Base-by-base conservation (phyloP, 1,140 invertebrate genomes). In the Zaprionus capensis region DNA sequence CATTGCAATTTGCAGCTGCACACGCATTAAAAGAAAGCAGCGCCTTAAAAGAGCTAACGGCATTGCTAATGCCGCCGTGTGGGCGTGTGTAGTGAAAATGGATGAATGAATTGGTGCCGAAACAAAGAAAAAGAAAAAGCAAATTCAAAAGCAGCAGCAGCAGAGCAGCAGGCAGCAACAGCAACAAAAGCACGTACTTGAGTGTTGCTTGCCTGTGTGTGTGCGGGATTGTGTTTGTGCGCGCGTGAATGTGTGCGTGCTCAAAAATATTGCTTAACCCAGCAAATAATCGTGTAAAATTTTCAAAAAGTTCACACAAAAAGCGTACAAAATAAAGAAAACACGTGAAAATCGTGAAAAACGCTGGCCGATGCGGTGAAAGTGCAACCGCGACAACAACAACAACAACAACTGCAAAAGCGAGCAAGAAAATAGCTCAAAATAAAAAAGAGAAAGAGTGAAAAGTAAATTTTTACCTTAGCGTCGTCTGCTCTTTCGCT, bases 231-330 rank as follows among this genome's bases (percentile, higher is more conserved):
- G 26, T 56, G 38, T 58, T 61, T 74, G 70, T 70, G 72, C 77
- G 71, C 75, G 69, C 41, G 74, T 61, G 51, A 36, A 24, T 57
- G 58, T 64, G 66, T 63, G 41, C 44, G 55, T 71, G 41, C 53
- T 59, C 62, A 59, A 22, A 82, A 76, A 83, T 76, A 88, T 87
- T 87, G 84, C 84, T 81, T 76, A 87, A 88, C 78, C 73, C 68
- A 75, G 74, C 75, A 67, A 85, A 80, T 61, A 76, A 67, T 62
- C 74, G 67, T 72, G 57, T 65, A 83, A 76, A 67, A 77, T 70
- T 65, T 71, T 51, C 67, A 64, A 66, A 73, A 55, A 81, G 31
- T 46, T 57, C 61, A 58, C 51, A 59, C 36, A 58, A 70, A 44
- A 41, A 17, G 74, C 24, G 62, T 72, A 71, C 36, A 44, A 55